Evolutionary conservation across 2,888 invertebrate species (phyloP), one percentile per base, ranked within the genome.

Genomic region (Cataglyphis albicans): DNA sequence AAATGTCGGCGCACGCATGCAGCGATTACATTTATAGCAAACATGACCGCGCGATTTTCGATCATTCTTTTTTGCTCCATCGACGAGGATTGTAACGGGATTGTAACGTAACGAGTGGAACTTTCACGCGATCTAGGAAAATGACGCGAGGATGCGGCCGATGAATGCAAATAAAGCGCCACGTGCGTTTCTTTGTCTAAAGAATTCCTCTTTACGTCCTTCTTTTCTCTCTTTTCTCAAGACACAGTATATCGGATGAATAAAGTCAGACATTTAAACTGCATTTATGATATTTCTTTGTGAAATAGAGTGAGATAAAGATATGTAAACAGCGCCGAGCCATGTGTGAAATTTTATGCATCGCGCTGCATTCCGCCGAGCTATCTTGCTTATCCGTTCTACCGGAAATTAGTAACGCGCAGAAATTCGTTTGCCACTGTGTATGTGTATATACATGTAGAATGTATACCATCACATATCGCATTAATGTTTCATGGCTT

Each of bases 321-420:
- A n/a, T 18, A 25, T 21, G 25, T 41, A 76, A 76, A 65, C 55
- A 15, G 38, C 29, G 55, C 38, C 75, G n/a, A 67, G 75, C 67
- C 75, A 76, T 65, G 75, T 76, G 75, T 67, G 38, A 76, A 65
- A 29, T 15, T 76, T 76, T 38, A 75, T 52, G 75, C 44, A n/a
- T 10, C 74, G 44, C 25, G 25, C 32, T 21, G 32, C 18, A 6
- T 25, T 18, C 7, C 35, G 55, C 2, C 35, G 48, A 44, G 15
- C 44, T 63, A 35, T 61, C 72, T 72, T 15, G 21, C 12, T 64
- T 35, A 15, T 25, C 5, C 32, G 7, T 32, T 10, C 52, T 21
- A 35, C 12, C 38, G 65, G 35, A 52, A 35, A 32, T 48, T n/a
- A 61, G 5, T 32, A 48, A 64, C 18, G 32, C 55, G 59, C 38